phyloP scores from a whole-genome alignment of 2,797 vertebrate species.

The Mormyrops attenuatus region DNA sequence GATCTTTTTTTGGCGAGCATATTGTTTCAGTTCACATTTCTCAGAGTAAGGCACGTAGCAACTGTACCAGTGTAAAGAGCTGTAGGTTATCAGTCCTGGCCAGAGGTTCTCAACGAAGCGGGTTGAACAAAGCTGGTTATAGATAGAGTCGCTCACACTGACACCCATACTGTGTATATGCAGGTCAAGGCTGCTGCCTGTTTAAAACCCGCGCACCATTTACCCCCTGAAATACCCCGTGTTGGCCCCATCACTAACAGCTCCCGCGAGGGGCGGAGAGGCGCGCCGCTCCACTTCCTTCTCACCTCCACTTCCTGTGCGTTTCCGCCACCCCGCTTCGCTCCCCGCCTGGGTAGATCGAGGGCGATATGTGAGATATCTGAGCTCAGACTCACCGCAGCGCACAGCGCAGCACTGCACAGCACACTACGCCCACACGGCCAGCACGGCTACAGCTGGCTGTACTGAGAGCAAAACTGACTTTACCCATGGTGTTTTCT shows the following conservation, averaged over 20 bases:
- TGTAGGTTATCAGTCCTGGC: neutral
- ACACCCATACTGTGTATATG: neutral
- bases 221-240: neutral
- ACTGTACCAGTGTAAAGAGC: neutral
- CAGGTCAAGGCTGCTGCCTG: neutral
- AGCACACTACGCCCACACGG: neutral
- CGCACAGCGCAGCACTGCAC: neutral
- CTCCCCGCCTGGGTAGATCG: neutral
- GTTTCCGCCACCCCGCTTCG: neutral
- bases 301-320: neutral
- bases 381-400: neutral
- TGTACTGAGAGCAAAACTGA: neutral
- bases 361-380: neutral
- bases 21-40: neutral
- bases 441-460: neutral
- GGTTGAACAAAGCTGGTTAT: neutral
- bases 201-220: neutral
- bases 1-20: neutral
- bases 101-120: neutral
- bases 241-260: neutral
- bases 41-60: neutral
- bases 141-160: neutral
- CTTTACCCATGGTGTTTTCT: neutral
- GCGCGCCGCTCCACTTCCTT: neutral
- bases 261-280: neutral